Percentiles rank a stretch among this genome's conserved stretches.
Evolutionary conservation across 2,888 invertebrate genomes (phyloP).

Genomic region (Melinaea marsaeus): DNA sequence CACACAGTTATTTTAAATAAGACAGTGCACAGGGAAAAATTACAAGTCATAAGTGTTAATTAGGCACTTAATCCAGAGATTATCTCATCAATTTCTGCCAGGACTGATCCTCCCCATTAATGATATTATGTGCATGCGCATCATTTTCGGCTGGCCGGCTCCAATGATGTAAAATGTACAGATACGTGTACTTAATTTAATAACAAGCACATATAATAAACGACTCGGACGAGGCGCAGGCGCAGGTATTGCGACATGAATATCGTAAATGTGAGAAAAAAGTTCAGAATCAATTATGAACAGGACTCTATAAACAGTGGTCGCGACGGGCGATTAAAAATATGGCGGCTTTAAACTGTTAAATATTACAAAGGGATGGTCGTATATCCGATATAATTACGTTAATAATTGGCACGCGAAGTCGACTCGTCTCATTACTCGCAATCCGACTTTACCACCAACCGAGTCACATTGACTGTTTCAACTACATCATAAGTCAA

Average conservation of each 20-base stretch:
- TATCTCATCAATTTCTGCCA: conserved; percentile 24
- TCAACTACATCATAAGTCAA: conserved; percentile 73
- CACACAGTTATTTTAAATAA: neutral
- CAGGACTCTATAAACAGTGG: conserved; percentile 51
- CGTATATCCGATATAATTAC: conserved; percentile 77
- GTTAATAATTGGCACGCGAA: conserved; percentile 76
- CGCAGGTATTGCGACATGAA: conserved; percentile 17
- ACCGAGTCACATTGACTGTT: conserved; percentile 74
- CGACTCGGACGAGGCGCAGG: conserved; percentile 11
- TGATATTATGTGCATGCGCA: conserved; percentile 18
- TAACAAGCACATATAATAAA: conserved; percentile 29
- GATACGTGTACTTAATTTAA: conserved; percentile 26
- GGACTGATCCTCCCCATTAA: conserved; percentile 27
- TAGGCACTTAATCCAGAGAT: conserved; percentile 25
- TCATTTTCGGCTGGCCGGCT: conserved; percentile 32
- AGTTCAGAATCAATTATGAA: conserved; percentile 59
- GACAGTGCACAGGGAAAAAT: neutral
- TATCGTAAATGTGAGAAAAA: conserved; percentile 41
- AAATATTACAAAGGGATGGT: conserved; percentile 67
- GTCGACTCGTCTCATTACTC: conserved; percentile 68
- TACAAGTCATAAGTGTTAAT: conserved; percentile 21
- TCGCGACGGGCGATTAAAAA: conserved; percentile 59
- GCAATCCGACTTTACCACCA: conserved; percentile 70
- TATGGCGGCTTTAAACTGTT: conserved; percentile 62
- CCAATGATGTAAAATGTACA: conserved; percentile 26